A percentile compares a stretch with the other conserved stretches of the same genome.
These are phyloP conservation scores for Reticulitermes speratus DNA, from an alignment of 1,140 invertebrate species.

Conservation along the genomic window DNA sequence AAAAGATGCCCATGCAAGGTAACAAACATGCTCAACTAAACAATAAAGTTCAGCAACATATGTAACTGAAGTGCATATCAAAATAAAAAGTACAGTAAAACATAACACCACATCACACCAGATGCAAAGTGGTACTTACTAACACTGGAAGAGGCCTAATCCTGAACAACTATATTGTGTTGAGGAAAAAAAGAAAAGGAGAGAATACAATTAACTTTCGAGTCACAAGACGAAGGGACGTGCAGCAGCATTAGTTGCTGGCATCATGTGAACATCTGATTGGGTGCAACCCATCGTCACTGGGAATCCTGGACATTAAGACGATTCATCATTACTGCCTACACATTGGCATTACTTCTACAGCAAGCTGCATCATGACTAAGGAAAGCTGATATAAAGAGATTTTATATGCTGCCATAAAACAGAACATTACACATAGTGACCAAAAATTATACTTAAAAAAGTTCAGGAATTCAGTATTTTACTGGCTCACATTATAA, in stretches of 20 bases:
- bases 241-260: neutral
- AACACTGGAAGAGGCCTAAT: slow-evolving; percentile 94
- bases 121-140: slow-evolving; percentile 75
- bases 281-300: neutral
- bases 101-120: slow-evolving; percentile 32
- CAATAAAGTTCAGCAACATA: neutral
- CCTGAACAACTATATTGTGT: slow-evolving; percentile 83
- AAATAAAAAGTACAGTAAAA: slow-evolving; percentile 23
- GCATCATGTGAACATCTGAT: neutral
- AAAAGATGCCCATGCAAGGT: neutral
- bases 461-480: neutral
- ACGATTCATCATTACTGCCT: neutral
- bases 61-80: slow-evolving; percentile 50
- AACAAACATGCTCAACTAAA: slow-evolving; percentile 4
- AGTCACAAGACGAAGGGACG: slow-evolving; percentile 22
- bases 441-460: neutral
- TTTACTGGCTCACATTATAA: neutral
- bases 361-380: neutral
- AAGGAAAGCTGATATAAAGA: neutral
- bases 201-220: slow-evolving; percentile 40
- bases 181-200: slow-evolving; percentile 61
- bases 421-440: neutral
- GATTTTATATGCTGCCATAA: neutral
- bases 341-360: neutral
- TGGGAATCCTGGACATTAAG: neutral